Evolutionary conservation across 2,797 vertebrate genomes (phyloP).

Genomic region (Sebastes dallii): DNA sequence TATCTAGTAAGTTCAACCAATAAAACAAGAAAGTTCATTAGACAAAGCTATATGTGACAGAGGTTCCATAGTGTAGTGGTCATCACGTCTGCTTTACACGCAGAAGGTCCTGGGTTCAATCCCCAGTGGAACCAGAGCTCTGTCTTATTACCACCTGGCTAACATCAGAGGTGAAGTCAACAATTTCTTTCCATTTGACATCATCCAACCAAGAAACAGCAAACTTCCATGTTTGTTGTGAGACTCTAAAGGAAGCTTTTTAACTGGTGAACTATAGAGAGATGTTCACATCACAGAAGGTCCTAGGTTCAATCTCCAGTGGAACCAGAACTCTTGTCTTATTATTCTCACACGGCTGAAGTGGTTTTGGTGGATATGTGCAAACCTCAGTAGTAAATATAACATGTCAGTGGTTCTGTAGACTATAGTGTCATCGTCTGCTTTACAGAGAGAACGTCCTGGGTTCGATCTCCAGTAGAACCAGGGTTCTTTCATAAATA

Average conservation of each 20-base stretch:
- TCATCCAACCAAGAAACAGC: not conserved
- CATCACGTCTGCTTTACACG: slow-evolving; percentile 77
- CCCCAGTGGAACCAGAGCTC: not conserved
- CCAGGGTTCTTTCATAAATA: not conserved
- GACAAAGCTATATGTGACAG: not conserved
- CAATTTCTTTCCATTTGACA: too few species aligned
- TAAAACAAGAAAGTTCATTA: too few species aligned
- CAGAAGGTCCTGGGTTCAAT: slow-evolving; percentile 74
- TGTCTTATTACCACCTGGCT: not conserved
- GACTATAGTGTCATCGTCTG: slow-evolving; percentile 67
- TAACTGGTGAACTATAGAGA: too few species aligned
- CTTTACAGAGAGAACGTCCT: slow-evolving; percentile 78
- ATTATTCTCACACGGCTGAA: too few species aligned
- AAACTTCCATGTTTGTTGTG: not conserved
- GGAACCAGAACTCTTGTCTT: slow-evolving; percentile 36
- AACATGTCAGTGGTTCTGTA: not conserved
- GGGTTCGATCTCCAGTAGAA: slow-evolving; percentile 24
- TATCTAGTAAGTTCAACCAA: too few species aligned
- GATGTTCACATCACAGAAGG: slow-evolving; percentile 55
- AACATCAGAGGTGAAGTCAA: too few species aligned
- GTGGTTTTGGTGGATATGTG: too few species aligned
- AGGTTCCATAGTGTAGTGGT: slow-evolving; percentile 51
- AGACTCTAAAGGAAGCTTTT: not conserved
- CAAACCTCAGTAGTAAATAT: not conserved
- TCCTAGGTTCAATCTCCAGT: slow-evolving; percentile 72